Base-by-base conservation (phyloP, 2,797 vertebrate genomes). In the Lagorchestes hirsutus region DNA sequence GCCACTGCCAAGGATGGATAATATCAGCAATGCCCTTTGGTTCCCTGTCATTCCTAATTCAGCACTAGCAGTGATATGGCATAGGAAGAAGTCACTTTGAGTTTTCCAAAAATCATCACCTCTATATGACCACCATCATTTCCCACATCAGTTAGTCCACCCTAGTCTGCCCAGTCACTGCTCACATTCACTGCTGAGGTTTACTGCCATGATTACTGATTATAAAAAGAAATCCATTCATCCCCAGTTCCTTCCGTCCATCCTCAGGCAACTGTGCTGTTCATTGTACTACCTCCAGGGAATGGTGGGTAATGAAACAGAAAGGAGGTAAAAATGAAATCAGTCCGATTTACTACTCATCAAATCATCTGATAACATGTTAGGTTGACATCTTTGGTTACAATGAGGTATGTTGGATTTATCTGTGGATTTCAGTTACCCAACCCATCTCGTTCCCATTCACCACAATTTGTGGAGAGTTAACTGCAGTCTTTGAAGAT, bases 151-250 rank as follows among this genome's bases (percentile, higher is more conserved):
- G 59, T 8, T 54, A 96, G n/a, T 96, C 94, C 59, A 95, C 62
- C 11, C 95, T 87, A 97, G 95, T 92, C 94, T 97, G 95, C 62
- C 93, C 93, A 0, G 16, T 94, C 46, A 18, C 28, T 97, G 74
- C 50, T 50, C 3, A 29, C 96, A 46, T 92, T 95, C 93, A 94
- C 50, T 94, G 95, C 95, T 96, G 93, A 98, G 97, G 94, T 97
- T 97, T 96, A 97, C 96, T 91, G 55, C 58, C 93, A 94, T 34
- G 3, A 13, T 91, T 91, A 94, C 95, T 40, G 55, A 94, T 28
- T 95, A 92, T 92, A 91, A 92, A 55, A 59, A 96, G 93, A 93
- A 96, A 95, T 91, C 34, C 9, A 93, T 40, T 92, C 90, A 62
- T 87, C 97, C 87, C 95, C 95, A 93, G 29, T 93, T 93, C 94